These are phyloP conservation scores for Mormyrus iriodes DNA, from an alignment of 2,113 vertebrate genomes.

Conservation along the genomic window DNA sequence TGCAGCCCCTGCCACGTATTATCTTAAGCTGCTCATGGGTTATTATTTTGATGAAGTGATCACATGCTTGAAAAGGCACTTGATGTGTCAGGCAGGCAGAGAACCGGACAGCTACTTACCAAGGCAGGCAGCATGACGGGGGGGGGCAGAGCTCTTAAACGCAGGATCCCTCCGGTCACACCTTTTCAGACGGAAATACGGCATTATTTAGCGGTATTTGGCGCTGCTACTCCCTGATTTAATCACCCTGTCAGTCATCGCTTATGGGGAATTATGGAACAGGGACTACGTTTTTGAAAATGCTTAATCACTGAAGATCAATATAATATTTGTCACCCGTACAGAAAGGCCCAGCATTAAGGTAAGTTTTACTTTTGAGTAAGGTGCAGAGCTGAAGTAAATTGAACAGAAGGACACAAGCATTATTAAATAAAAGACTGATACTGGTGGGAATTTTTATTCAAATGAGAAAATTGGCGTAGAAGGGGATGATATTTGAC, in stretches of 20 bases:
- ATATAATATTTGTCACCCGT: background rate
- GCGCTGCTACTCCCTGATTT: background rate
- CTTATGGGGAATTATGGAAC: background rate
- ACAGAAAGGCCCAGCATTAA: slow-evolving; percentile 18
- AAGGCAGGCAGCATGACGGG: background rate
- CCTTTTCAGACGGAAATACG: background rate
- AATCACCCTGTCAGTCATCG: background rate
- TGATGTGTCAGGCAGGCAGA: slow-evolving; percentile 13
- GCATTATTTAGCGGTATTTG: background rate
- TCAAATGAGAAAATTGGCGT: background rate
- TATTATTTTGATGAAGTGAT: slow-evolving; percentile 50
- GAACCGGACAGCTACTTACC: slow-evolving; percentile 1
- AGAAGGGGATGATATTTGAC: background rate
- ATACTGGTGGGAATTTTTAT: background rate
- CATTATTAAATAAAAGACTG: background rate
- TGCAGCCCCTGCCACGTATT: slow-evolving; percentile 44
- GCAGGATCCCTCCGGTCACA: background rate
- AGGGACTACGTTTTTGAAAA: background rate
- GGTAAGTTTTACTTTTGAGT: slow-evolving; percentile 37
- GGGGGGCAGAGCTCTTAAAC: background rate
- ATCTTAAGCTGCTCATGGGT: slow-evolving; percentile 61
- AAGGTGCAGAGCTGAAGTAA: background rate
- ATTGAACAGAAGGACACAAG: background rate
- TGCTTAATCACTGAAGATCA: slow-evolving; percentile 10
- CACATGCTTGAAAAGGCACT: slow-evolving; percentile 34